These are phyloP conservation scores for Drosophila tanythrix DNA, from an alignment of 2,888 invertebrate species.

Conservation along the genomic window DNA sequence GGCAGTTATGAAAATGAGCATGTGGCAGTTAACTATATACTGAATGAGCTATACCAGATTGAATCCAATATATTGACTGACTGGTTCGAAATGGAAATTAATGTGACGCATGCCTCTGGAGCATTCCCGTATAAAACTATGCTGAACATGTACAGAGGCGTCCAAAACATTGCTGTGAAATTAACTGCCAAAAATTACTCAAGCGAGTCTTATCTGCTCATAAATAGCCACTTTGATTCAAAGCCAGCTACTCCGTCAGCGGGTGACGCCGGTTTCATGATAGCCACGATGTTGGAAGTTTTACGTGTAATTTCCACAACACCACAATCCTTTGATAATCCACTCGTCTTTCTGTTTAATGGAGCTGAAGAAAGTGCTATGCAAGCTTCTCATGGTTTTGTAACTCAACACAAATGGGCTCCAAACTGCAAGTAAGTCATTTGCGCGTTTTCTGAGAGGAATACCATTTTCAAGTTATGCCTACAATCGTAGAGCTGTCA, in stretches of 20 bases:
- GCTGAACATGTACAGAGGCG: conserved; percentile 73
- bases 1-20: conserved; percentile 91
- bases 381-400: conserved; percentile 89
- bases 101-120: conserved; percentile 76
- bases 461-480: too few species aligned
- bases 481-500: conserved; percentile 86
- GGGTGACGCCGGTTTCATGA: conserved; percentile 86
- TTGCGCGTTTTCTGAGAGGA: too few species aligned
- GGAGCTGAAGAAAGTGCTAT: conserved; percentile 88
- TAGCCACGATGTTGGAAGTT: conserved; percentile 88
- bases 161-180: conserved; percentile 83
- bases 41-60: conserved; percentile 68
- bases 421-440: conserved; percentile 86
- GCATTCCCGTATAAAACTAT: conserved; percentile 55
- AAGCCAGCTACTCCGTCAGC: conserved; percentile 90
- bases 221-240: conserved; percentile 90
- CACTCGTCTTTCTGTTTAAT: conserved; percentile 88
- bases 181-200: conserved; percentile 20
- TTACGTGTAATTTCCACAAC: conserved; percentile 84
- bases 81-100: conserved; percentile 75
- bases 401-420: conserved; percentile 92
- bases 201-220: too few species aligned
- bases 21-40: conserved; percentile 86
- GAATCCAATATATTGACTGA: conserved; percentile 61
- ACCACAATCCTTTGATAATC: conserved; percentile 85